phyloP scores from a whole-genome alignment of 1,140 invertebrate genomes.

The Drosophila oshimai region DNA sequence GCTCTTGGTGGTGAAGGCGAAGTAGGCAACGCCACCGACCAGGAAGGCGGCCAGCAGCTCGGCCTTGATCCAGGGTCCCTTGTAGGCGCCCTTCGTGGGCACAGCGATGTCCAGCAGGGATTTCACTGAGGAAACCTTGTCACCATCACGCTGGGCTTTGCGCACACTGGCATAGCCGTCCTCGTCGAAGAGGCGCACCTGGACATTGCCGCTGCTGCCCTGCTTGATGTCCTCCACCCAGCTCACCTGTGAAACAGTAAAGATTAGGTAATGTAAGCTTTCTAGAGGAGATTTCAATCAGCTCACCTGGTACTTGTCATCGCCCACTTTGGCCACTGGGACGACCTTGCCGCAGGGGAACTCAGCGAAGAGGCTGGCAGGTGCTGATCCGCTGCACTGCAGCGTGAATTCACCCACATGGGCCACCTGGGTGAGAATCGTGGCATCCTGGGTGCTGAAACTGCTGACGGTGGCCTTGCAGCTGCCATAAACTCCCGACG shows the following conservation, averaged over 20 bases:
- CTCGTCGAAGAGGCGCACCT: conserved; percentile 94
- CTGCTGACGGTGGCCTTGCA: conserved; percentile 87
- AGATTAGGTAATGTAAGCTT: not conserved
- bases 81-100: conserved; percentile 93
- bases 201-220: conserved; percentile 90
- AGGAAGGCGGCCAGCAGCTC: conserved; percentile 93
- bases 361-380: conserved; percentile 91
- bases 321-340: conserved; percentile 89
- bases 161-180: conserved; percentile 93
- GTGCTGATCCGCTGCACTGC: conserved; percentile 86
- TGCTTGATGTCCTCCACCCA: conserved; percentile 94
- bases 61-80: conserved; percentile 95
- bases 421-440: conserved; percentile 92
- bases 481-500: conserved; percentile 79
- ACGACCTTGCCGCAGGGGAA: conserved; percentile 90
- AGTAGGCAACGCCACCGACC: conserved; percentile 91
- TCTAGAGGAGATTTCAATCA: not conserved
- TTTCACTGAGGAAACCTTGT: conserved; percentile 87
- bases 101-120: conserved; percentile 90
- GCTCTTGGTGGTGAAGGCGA: conserved; percentile 92
- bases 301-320: conserved; percentile 80
- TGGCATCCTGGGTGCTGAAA: conserved; percentile 95
- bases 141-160: conserved; percentile 88
- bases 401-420: conserved; percentile 90
- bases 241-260: conserved; percentile 87